Conservation (phyloP, 2,888 invertebrate species). For the Iselma pallidipennis region DNA sequence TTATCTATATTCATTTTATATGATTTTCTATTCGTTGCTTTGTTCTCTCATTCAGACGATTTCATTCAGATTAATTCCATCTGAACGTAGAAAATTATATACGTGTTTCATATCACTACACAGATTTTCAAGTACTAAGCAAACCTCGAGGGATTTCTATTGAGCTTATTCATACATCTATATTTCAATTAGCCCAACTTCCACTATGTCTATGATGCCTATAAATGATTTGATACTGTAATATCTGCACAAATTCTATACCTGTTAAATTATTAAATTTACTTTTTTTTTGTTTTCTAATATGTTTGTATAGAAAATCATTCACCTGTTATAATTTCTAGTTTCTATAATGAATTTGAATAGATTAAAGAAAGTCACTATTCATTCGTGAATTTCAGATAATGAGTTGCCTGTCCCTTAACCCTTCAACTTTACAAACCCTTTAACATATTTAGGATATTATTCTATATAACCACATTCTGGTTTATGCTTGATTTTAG, state of each 20-base stretch:
- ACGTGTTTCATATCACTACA: no score
- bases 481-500: no score
- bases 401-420: background rate
- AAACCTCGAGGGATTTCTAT: background rate
- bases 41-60: background rate
- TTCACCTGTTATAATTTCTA: background rate
- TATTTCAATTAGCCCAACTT: background rate
- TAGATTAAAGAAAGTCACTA: background rate
- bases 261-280: no score
- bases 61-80: background rate
- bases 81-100: no score
- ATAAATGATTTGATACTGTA: no score
- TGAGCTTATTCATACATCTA: background rate
- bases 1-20: no score
- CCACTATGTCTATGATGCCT: background rate
- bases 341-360: background rate
- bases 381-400: background rate
- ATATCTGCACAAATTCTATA: no score
- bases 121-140: background rate
- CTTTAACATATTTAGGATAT: background rate
- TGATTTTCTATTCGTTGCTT: no score
- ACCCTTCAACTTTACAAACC: background rate
- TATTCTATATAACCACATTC: no score
- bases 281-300: no score
- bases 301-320: background rate